phyloP scores from a whole-genome alignment of 2,797 vertebrate genomes.

The Scolopax bukidnonensis region DNA sequence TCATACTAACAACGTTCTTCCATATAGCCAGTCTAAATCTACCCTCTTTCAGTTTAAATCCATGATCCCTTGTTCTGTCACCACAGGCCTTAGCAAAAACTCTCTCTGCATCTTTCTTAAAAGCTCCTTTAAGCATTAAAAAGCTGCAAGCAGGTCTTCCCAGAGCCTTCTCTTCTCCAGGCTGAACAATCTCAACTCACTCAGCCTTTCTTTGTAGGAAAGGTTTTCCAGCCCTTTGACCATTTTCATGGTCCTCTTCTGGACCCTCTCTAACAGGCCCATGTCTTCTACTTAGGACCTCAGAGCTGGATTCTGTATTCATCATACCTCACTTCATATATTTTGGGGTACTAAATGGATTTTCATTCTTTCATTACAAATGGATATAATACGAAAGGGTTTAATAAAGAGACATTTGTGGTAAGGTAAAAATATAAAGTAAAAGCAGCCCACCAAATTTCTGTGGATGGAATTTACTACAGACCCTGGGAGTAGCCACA shows the following conservation, averaged over 20 bases:
- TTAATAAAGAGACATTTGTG: neutral
- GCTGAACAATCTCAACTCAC: neutral
- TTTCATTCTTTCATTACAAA: neutral
- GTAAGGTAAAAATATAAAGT: neutral
- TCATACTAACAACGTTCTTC: neutral
- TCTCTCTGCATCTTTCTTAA: neutral
- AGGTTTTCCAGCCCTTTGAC: neutral
- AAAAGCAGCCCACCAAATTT: neutral
- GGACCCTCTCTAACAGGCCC: neutral
- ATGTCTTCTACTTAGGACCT: neutral
- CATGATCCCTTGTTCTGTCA: neutral
- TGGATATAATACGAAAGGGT: neutral
- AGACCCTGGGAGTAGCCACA: neutral
- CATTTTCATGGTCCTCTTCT: neutral
- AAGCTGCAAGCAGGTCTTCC: neutral
- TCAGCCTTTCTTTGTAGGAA: neutral
- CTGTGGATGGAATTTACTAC: neutral
- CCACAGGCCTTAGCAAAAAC: neutral
- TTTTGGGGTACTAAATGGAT: neutral
- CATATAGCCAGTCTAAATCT: neutral
- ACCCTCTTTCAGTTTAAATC: neutral
- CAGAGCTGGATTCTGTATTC: neutral
- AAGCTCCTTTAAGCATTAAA: fast-evolving
- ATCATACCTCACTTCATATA: neutral
- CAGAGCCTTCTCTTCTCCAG: neutral